Base-by-base conservation (phyloP, 1,140 invertebrate genomes). In the Cherax quadricarinatus region DNA sequence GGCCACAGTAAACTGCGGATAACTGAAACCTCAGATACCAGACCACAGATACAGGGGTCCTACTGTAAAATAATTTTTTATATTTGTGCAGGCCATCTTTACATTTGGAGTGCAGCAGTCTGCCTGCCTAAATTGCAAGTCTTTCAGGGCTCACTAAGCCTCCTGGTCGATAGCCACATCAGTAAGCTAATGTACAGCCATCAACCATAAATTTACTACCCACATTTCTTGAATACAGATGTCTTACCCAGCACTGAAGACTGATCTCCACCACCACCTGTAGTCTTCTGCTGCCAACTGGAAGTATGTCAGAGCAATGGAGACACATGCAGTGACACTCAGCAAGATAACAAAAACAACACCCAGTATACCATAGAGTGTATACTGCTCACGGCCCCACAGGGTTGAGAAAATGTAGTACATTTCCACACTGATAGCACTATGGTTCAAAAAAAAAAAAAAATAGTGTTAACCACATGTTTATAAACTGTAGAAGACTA, bases 371-470 rank as follows among this genome's bases (percentile, higher is more conserved):
- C 95, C 95, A 91, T 95, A 96, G 21, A 96, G 93, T 1, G 95
- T 95, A 89, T 95, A 96, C 88, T 96, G 95, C 90, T 96, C 96
- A 48, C 96, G 94, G 7, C 96, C 96, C 96, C 96, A 96, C 9
- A 96, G 94, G 1, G 96, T 96, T 80, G 96, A 95, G 94, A 96
- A 96, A 86, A 96, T 96, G 94, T 96, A 96, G 93, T 96, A 96
- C 92, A 96, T 94, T 94, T 96, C 96, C 48, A 96, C 96, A 48
- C 96, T 96, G 51, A 96, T 96, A 49, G 96, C 96, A 95, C 96
- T 96, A 94, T 93, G 88, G 66, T 82, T 73, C 70, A 53, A 57
- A 70, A 62, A 70, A 9, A 51, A 53, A 18, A 21, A 66, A 41
- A 41, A 41, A 41, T 41, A 41, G 30, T 41, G 30, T 41, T 41